Percentiles rank a stretch among this genome's conserved stretches.
Conservation (phyloP, 2,113 vertebrate species). For the Istiophorus platypterus region DNA sequence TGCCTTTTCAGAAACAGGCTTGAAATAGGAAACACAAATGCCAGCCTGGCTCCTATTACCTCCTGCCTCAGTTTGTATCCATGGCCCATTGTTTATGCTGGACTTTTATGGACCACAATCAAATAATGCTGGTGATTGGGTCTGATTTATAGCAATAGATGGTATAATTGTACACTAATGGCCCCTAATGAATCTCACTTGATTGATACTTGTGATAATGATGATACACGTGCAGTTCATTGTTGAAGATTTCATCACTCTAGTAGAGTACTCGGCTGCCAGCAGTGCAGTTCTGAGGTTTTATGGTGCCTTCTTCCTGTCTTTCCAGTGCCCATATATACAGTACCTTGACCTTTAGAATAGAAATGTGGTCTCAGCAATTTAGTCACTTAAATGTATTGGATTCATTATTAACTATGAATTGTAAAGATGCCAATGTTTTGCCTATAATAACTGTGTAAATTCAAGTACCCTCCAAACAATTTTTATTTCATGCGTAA, state of each 20-base stretch:
- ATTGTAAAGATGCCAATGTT: slow-evolving; percentile 35
- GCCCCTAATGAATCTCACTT: slow-evolving; percentile 60
- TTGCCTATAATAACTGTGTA: slow-evolving; percentile 11
- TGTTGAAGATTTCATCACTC: slow-evolving; percentile 45
- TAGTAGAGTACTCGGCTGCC: slow-evolving; percentile 19
- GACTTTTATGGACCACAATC: slow-evolving; percentile 63
- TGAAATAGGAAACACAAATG: slow-evolving; percentile 80
- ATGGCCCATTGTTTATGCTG: slow-evolving; percentile 63
- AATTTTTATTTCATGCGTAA: slow-evolving; percentile 14
- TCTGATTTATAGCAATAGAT: slow-evolving; percentile 63
- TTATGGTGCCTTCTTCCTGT: slow-evolving; percentile 27
- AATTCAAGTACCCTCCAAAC: slow-evolving; percentile 10
- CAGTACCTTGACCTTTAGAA: slow-evolving; percentile 1
- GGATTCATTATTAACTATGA: slow-evolving; percentile 26
- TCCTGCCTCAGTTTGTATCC: slow-evolving; percentile 52
- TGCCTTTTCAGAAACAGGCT: slow-evolving; percentile 77
- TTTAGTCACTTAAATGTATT: slow-evolving; percentile 23
- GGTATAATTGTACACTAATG: slow-evolving; percentile 63
- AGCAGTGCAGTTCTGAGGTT: slow-evolving; percentile 20
- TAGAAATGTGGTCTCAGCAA: slow-evolving; percentile 21
- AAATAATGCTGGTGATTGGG: slow-evolving; percentile 51
- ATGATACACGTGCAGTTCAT: slow-evolving; percentile 49
- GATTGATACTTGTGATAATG: slow-evolving; percentile 65
- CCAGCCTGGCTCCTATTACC: slow-evolving; percentile 72
- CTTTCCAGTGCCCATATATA: slow-evolving; percentile 18